These are phyloP conservation scores for Galemys pyrenaicus DNA, from an alignment of 2,113 vertebrate species.

Conservation along the genomic window DNA sequence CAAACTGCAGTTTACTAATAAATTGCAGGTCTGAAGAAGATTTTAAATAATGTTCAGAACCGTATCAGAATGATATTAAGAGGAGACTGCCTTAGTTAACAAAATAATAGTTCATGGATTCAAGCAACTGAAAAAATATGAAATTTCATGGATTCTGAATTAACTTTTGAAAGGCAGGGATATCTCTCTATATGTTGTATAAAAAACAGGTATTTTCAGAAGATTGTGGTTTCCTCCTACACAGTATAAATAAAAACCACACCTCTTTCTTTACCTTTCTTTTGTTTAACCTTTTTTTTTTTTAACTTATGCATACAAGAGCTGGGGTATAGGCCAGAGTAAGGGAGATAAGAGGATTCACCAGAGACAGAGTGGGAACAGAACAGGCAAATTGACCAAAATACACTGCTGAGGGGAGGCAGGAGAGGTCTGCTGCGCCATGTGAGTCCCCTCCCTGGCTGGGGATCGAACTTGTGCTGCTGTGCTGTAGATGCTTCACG, in stretches of 20 bases:
- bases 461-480: too few species aligned
- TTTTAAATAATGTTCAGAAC: conserved; percentile 45
- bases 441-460: too few species aligned
- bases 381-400: too few species aligned
- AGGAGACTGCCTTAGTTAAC: conserved; percentile 55
- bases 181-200: conserved; percentile 7
- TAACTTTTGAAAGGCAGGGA: not conserved
- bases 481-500: too few species aligned
- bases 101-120: conserved; percentile 51
- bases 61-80: conserved; percentile 20
- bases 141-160: not conserved
- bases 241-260: not conserved
- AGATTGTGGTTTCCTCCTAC: not conserved
- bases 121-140: not conserved
- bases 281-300: too few species aligned
- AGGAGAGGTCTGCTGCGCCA: too few species aligned
- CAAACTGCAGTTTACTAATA: conserved; percentile 30
- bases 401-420: too few species aligned
- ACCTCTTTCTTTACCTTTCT: conserved; percentile 16
- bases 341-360: too few species aligned
- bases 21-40: conserved; percentile 63
- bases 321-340: too few species aligned
- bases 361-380: too few species aligned
- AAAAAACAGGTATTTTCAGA: conserved; percentile 9
- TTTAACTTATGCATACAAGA: too few species aligned